phyloP scores from a whole-genome alignment of 1,140 invertebrate species.

The Drosophila micromelanica region DNA sequence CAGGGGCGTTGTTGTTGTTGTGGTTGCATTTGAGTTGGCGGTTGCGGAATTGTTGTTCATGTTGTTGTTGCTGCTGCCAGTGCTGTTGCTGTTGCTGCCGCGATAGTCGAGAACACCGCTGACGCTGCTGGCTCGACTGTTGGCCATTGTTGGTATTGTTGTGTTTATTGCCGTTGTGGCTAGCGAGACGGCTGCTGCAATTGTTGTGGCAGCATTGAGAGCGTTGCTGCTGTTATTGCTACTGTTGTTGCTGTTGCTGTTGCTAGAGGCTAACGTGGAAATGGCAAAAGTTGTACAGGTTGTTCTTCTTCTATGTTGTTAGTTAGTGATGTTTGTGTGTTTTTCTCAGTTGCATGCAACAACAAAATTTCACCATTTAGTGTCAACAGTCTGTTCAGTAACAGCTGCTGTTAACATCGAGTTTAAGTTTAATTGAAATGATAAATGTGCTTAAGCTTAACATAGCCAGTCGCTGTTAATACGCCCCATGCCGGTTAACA shows the following conservation, averaged over 20 bases:
- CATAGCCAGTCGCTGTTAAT: conserved; percentile 20
- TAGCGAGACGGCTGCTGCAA: conserved; percentile 67
- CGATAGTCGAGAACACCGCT: conserved; percentile 67
- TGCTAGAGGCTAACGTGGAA: conserved; percentile 66
- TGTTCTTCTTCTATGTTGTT: conserved; percentile 36
- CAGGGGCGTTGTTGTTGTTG: conserved; percentile 38
- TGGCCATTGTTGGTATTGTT: conserved; percentile 69
- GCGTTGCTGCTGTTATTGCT: conserved; percentile 36
- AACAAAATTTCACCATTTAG: conserved; percentile 3
- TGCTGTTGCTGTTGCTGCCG: conserved; percentile 19
- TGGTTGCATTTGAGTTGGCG: conserved; percentile 35
- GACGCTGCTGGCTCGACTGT: conserved; percentile 56
- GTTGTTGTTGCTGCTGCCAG: conserved; percentile 18
- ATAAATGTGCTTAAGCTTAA: conserved; percentile 8
- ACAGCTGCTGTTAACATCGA: conserved; percentile 8
- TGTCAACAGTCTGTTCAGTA: neutral
- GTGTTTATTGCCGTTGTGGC: conserved; percentile 76
- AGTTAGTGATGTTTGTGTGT: conserved; percentile 43
- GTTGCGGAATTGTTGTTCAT: conserved; percentile 19
- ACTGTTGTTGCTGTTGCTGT: conserved; percentile 48
- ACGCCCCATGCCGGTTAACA: neutral
- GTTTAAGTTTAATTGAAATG: neutral
- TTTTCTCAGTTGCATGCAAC: conserved; percentile 47
- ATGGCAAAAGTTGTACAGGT: conserved; percentile 54
- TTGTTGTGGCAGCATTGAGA: conserved; percentile 66